Conservation (phyloP, 2,888 invertebrate genomes). For the Adineta ricciae region DNA sequence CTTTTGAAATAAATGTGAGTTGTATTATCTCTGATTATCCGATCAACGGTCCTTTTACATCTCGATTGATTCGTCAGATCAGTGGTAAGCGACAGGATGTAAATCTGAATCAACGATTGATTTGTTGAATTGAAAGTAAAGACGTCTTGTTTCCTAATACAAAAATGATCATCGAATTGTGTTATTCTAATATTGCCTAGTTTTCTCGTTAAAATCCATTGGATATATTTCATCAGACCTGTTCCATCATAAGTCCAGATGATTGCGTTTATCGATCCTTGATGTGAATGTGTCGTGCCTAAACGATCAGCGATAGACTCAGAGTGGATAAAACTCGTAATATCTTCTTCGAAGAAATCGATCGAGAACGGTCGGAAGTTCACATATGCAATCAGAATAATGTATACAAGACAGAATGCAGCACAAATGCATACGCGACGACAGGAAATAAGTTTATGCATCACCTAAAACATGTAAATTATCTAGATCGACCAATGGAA, state of each 20-base stretch:
- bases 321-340: too few relatives aligned
- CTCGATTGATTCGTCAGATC: not conserved
- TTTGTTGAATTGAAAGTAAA: not conserved
- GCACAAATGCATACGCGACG: too few relatives aligned
- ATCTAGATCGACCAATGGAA: too few relatives aligned
- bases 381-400: too few relatives aligned
- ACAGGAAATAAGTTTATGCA: too few relatives aligned
- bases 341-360: too few relatives aligned
- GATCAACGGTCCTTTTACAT: not conserved
- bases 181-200: not conserved
- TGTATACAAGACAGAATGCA: too few relatives aligned
- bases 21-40: not conserved
- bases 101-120: not conserved
- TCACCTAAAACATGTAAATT: too few relatives aligned
- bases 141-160: not conserved
- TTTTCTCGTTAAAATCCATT: not conserved
- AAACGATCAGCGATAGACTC: not conserved
- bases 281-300: not conserved
- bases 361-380: too few relatives aligned
- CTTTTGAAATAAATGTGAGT: not conserved
- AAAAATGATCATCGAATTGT: not conserved
- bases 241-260: not conserved
- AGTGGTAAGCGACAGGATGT: not conserved
- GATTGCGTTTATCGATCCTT: not conserved
- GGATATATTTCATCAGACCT: not conserved